phyloP scores from a whole-genome alignment of 2,113 vertebrate genomes.

The Cervus canadensis region DNA sequence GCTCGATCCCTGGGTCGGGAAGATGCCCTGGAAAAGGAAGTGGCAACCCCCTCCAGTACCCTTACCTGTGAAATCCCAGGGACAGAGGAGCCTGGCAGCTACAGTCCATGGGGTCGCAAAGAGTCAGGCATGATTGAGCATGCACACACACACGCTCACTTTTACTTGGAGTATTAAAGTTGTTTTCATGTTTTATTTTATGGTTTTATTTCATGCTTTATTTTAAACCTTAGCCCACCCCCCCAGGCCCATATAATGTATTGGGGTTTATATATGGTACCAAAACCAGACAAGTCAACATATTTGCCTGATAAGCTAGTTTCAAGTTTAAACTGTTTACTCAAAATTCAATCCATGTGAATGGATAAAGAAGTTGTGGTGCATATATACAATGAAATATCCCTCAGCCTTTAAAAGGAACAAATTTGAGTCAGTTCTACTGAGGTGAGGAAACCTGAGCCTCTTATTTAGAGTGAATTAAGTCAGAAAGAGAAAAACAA shows the following conservation, averaged over 20 bases:
- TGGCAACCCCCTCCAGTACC: background rate
- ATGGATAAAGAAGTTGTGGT: background rate
- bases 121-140: background rate
- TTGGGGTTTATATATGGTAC: background rate
- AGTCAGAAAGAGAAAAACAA: background rate
- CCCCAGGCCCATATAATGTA: background rate
- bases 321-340: background rate
- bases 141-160: background rate
- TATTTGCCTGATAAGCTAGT: background rate
- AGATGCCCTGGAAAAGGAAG: background rate
- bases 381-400: background rate
- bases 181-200: background rate
- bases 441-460: background rate
- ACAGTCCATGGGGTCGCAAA: background rate
- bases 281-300: background rate
- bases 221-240: background rate
- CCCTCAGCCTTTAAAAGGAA: background rate
- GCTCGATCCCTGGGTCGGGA: background rate
- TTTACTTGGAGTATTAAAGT: background rate
- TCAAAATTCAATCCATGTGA: background rate
- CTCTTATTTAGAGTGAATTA: background rate
- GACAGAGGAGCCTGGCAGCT: background rate
- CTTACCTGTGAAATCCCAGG: background rate
- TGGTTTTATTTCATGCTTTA: background rate
- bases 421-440: background rate